Evolutionary conservation across 2,113 vertebrate species (phyloP).

Genomic region (Xiphophorus couchianus): DNA sequence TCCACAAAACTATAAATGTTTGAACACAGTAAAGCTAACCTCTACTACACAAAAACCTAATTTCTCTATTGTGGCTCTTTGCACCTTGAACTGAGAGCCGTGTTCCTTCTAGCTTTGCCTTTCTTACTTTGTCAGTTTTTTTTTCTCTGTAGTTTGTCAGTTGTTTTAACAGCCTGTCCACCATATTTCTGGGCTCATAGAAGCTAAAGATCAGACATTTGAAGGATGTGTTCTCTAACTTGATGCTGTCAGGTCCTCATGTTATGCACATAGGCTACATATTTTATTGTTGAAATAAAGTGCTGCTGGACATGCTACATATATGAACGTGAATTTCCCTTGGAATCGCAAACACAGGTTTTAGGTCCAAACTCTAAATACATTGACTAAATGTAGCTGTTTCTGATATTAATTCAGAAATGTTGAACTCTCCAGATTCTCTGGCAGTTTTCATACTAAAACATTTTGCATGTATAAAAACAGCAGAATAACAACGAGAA

Average conservation of each 20-base stretch:
- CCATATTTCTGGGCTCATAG: background rate
- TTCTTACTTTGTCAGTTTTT: too few relatives aligned
- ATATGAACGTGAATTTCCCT: too few relatives aligned
- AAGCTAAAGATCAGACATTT: background rate
- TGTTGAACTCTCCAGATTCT: background rate
- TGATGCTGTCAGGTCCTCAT: background rate
- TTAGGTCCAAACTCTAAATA: background rate
- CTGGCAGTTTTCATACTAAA: background rate
- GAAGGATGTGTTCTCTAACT: background rate
- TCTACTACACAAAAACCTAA: too few relatives aligned
- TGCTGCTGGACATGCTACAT: too few relatives aligned
- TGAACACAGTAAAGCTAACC: too few relatives aligned
- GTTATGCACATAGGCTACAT: background rate
- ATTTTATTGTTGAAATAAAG: too few relatives aligned
- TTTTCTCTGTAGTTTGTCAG: background rate
- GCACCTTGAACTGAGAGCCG: too few relatives aligned
- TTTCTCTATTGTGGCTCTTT: too few relatives aligned
- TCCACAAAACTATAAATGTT: too few relatives aligned
- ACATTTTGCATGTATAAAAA: background rate
- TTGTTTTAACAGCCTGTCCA: background rate
- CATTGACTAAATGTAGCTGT: background rate
- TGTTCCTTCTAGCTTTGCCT: too few relatives aligned
- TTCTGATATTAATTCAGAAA: background rate
- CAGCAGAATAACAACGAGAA: too few relatives aligned
- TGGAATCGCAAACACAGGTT: background rate